phyloP scores from a whole-genome alignment of 2,888 invertebrate species.

The Mythimna ferrago region DNA sequence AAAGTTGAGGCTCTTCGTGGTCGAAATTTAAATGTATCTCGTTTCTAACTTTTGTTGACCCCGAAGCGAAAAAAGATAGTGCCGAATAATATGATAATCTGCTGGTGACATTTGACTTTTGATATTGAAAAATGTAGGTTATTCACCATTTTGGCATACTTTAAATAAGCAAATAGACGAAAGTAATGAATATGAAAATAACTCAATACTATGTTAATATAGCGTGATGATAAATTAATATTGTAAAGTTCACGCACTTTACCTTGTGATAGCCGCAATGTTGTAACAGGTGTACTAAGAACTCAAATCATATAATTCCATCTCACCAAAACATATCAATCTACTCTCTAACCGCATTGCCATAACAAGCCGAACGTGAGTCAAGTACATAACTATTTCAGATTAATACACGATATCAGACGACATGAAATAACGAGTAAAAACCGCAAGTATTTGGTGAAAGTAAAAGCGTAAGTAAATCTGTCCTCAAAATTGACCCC shows the following conservation, averaged over 20 bases:
- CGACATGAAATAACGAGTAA: conserved; percentile 65
- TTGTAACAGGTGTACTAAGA: conserved; percentile 4
- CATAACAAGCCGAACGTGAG: conserved; percentile 20
- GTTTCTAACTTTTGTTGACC: conserved; percentile 2
- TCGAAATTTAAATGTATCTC: conserved; percentile 9
- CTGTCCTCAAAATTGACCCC: conserved; percentile 76
- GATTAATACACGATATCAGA: conserved; percentile 39
- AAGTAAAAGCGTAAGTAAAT: conserved; percentile 85
- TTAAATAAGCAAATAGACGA: conserved; percentile 13
- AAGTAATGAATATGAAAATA: background rate
- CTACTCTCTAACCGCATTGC: conserved; percentile 50
- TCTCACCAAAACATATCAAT: conserved; percentile 24
- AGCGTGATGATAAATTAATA: conserved; percentile 15
- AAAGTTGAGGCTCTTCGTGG: background rate
- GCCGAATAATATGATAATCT: conserved; percentile 16
- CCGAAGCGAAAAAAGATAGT: conserved; percentile 22
- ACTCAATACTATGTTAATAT: background rate
- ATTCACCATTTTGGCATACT: conserved; percentile 16
- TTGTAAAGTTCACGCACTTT: conserved; percentile 15
- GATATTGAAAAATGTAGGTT: conserved; percentile 45
- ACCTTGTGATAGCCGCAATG: background rate
- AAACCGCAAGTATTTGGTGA: conserved; percentile 77
- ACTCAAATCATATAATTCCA: conserved; percentile 20
- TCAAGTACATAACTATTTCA: conserved; percentile 41
- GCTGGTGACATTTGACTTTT: conserved; percentile 30